Evolutionary conservation across 2,113 vertebrate genomes (phyloP), one percentile per base, ranked within the genome.

Genomic region (Pterocles burchelli): DNA sequence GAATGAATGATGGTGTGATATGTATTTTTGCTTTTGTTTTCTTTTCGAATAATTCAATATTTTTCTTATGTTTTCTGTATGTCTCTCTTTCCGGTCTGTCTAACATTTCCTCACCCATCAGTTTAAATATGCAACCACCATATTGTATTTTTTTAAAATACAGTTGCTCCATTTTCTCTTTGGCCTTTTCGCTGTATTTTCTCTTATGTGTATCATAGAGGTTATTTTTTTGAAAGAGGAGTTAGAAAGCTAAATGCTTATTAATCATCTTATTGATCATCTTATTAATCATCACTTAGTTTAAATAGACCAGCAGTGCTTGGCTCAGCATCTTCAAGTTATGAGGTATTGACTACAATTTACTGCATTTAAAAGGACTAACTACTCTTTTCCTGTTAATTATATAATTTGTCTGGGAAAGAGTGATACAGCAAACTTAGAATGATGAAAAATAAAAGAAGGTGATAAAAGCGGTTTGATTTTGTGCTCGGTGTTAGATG

Each of bases 161-260:
- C 0, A 0, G 6, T 48, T 2, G 0, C 6, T 55, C 17, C 2
- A 1, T 61, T 62, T 13, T 43, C 6, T 52, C 31, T 66, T 62
- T 55, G 16, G 5, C 25, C 20, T 74, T 89, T 55, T 45, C 29
- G 4, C 13, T 59, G 1, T 59, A 16, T n/a, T 73, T 55, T 63
- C 9, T 46, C 19, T 9, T 41, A 26, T 9, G 13, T 24, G 15
- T 31, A 18, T 61, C 18, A 38, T 7, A 12, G 19, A 58, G 7
- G 2, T 52, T 33, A 1, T 84, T 57, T 79, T 57, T 5, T 5
- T 38, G 22, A 81, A 66, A 46, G 25, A 68, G 7, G 76, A 57
- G 4, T 36, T 73, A 79, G 46, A 54, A 78, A 77, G 11, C 10
- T 45, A 74, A 51, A 63, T 55, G 18, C 1, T 48, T 41, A 41